Percentiles rank a stretch among this genome's conserved stretches.
These are phyloP conservation scores for Cataglyphis albicans DNA, from an alignment of 2,888 invertebrate species.

Conservation along the genomic window DNA sequence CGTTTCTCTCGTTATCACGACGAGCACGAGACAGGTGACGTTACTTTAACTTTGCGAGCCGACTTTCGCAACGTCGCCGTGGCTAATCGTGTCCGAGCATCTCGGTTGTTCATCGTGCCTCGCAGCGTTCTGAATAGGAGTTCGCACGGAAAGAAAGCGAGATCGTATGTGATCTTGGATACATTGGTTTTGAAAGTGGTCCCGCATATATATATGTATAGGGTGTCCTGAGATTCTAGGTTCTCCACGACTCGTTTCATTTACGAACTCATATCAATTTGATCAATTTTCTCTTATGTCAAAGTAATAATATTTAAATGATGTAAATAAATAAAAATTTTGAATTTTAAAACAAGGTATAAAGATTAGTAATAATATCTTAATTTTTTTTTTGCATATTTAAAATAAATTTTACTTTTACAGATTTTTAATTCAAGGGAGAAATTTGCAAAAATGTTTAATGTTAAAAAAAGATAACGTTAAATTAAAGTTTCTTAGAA, in stretches of 20 bases:
- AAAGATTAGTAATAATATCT: neutral
- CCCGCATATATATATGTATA: conserved; percentile 6
- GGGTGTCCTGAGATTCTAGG: conserved; percentile 13
- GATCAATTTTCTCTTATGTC: neutral
- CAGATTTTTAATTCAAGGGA: neutral
- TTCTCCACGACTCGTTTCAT: neutral
- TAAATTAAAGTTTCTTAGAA: neutral
- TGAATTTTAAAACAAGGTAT: neutral
- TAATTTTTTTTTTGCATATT: neutral
- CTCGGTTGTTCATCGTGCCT: conserved; percentile 63
- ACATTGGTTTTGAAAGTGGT: conserved; percentile 69
- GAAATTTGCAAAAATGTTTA: neutral
- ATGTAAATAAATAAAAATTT: neutral
- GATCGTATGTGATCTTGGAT: conserved; percentile 65
- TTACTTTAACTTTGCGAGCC: conserved; percentile 39
- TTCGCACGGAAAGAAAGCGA: conserved; percentile 56
- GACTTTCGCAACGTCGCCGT: conserved; percentile 46
- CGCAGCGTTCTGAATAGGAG: conserved; percentile 68
- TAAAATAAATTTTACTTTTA: neutral
- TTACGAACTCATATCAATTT: neutral
- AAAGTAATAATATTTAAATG: neutral
- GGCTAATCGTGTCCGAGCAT: conserved; percentile 67
- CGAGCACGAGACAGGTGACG: conserved; percentile 22
- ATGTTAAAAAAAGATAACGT: neutral
- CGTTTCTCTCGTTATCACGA: conserved; percentile 12